Evolutionary conservation across 2,797 vertebrate genomes (phyloP).

Genomic region (Columba guinea): DNA sequence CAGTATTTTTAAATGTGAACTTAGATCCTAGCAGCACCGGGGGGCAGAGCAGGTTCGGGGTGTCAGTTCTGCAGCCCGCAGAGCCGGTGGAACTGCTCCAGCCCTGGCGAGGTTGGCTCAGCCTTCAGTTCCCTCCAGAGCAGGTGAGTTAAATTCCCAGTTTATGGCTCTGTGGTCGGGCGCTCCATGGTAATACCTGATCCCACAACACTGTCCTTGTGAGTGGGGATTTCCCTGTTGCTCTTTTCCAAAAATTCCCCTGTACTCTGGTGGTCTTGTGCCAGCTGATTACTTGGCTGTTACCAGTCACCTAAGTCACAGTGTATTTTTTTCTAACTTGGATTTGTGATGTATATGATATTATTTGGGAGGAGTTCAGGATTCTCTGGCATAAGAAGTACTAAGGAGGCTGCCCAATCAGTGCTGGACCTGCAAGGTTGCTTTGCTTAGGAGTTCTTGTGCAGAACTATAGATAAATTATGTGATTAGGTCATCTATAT

Average conservation of each 20-base stretch:
- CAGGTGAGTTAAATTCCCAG: not conserved
- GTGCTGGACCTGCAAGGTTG: not conserved
- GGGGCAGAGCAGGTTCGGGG: rapidly evolving
- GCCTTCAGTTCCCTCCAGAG: not conserved
- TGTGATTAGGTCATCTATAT: not conserved
- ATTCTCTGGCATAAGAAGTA: not conserved
- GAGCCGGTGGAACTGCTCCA: not conserved
- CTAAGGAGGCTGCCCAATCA: not conserved
- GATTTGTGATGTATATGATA: not conserved
- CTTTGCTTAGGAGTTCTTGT: not conserved
- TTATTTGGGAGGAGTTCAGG: not conserved
- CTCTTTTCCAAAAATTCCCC: not conserved
- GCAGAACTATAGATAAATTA: not conserved
- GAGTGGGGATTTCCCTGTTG: not conserved
- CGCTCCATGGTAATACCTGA: not conserved
- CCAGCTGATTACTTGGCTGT: not conserved
- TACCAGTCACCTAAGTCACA: not conserved
- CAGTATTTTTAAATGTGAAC: too few species aligned
- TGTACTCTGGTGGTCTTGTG: not conserved
- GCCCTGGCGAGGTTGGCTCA: rapidly evolving
- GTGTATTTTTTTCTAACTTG: not conserved
- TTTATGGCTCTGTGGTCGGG: not conserved
- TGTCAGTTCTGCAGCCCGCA: not conserved
- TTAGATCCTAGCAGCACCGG: not conserved
- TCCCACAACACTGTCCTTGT: rapidly evolving